Evolutionary conservation across 2,888 invertebrate genomes (phyloP).

Genomic region (Amiota communis): DNA sequence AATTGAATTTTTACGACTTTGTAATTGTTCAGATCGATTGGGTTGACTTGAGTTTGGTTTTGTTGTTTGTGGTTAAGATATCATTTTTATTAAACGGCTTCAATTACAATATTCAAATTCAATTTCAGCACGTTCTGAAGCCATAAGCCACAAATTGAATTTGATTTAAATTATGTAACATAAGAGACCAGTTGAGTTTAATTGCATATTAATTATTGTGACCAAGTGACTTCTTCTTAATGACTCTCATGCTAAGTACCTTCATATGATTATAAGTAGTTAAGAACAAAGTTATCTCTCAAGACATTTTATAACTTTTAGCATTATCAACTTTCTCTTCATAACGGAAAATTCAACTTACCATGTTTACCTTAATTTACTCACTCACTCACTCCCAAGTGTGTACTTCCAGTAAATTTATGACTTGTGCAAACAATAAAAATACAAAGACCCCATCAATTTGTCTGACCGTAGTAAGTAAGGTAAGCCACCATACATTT

Average conservation of each 20-base stretch:
- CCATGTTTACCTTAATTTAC: neutral
- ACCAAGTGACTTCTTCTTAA: too few relatives aligned
- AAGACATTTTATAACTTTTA: too few relatives aligned
- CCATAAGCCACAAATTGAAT: neutral
- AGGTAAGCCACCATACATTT: too few relatives aligned
- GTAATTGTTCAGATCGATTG: constrained; percentile 6
- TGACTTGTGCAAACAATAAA: neutral
- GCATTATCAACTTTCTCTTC: neutral
- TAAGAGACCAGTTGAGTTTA: too few relatives aligned
- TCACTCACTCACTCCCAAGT: neutral
- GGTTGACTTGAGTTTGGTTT: too few relatives aligned
- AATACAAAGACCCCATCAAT: neutral
- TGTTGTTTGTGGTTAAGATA: too few relatives aligned
- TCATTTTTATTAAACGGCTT: neutral
- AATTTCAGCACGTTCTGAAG: neutral
- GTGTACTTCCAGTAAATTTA: neutral
- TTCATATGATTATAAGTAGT: too few relatives aligned
- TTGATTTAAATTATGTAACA: too few relatives aligned
- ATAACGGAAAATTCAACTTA: neutral
- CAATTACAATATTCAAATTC: neutral
- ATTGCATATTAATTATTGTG: too few relatives aligned
- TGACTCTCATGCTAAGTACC: too few relatives aligned
- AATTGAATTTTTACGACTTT: constrained; percentile 18
- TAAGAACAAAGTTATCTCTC: too few relatives aligned
- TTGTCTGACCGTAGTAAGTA: too few relatives aligned